Evolutionary conservation across 2,113 vertebrate species (phyloP).

Genomic region (Emydura subglobosa): DNA sequence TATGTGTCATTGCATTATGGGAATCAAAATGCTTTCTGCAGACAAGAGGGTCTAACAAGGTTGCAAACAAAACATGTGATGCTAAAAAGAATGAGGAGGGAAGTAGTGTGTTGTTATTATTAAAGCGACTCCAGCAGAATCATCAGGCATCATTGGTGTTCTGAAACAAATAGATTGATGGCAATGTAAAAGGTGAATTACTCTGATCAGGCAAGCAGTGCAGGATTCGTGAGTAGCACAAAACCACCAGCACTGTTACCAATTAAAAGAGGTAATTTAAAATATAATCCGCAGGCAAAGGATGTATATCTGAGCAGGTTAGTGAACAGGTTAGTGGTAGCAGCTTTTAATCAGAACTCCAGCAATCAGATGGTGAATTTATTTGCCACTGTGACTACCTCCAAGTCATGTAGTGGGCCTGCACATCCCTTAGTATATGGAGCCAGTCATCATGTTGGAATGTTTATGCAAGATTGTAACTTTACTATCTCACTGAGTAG

Average conservation of each 20-base stretch:
- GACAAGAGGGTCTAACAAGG: not conserved
- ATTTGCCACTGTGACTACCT: accelerated
- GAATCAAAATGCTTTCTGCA: constrained; percentile 44
- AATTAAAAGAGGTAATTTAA: not conserved
- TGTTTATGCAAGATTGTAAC: not conserved
- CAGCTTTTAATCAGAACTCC: not conserved
- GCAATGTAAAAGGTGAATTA: not conserved
- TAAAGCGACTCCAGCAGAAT: constrained; percentile 28
- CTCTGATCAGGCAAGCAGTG: not conserved
- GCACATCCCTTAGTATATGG: accelerated
- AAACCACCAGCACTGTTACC: not conserved
- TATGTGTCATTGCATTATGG: not conserved
- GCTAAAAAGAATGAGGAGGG: not conserved
- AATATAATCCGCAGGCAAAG: not conserved
- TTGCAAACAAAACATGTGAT: constrained; percentile 28
- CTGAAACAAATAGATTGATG: constrained; percentile 7
- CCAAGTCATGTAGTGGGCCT: not conserved
- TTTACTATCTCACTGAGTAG: not conserved
- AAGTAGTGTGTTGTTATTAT: not conserved
- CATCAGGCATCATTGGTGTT: constrained; percentile 2
- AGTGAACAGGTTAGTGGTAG: not conserved
- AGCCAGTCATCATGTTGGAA: not conserved
- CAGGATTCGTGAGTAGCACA: not conserved
- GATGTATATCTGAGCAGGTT: not conserved
- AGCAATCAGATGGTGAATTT: not conserved